phyloP scores from a whole-genome alignment of 2,888 invertebrate species.

The Dryococelus australis region DNA sequence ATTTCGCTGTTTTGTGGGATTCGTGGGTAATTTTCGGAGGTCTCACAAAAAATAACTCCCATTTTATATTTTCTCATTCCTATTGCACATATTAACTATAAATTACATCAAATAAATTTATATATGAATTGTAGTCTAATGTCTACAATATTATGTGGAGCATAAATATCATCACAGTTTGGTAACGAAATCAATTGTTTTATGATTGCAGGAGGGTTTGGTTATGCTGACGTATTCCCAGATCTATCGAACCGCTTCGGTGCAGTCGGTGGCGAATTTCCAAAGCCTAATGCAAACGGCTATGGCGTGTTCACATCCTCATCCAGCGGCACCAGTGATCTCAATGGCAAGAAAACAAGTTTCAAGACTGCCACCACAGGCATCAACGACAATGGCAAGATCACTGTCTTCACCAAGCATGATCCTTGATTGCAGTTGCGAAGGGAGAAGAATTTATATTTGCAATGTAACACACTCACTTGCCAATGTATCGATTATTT shows the following conservation, averaged over 20 bases:
- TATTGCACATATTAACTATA: too few species aligned
- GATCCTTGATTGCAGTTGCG: conserved; percentile 32
- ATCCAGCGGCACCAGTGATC: conserved; percentile 64
- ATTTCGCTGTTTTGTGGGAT: too few species aligned
- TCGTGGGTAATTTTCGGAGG: too few species aligned
- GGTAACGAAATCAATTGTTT: too few species aligned
- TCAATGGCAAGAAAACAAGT: conserved; percentile 66
- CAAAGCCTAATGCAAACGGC: conserved; percentile 50
- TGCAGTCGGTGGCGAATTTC: conserved; percentile 27
- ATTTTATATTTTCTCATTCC: too few species aligned
- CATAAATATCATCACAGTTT: too few species aligned
- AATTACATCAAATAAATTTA: too few species aligned
- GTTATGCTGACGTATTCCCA: conserved; percentile 34
- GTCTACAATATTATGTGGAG: too few species aligned
- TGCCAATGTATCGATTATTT: too few species aligned
- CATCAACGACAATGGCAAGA: conserved; percentile 74
- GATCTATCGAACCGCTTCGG: conserved; percentile 37
- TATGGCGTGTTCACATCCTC: conserved; percentile 71
- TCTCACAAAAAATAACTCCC: too few species aligned
- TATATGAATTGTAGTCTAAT: too few species aligned
- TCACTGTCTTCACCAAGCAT: conserved; percentile 67
- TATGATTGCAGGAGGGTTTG: conserved; percentile 35
- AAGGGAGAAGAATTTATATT: neutral
- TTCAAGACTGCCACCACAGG: conserved; percentile 69
- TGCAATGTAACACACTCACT: too few species aligned